Conservation (phyloP, 2,113 vertebrate species). For the Hirundichthys speculiger region DNA sequence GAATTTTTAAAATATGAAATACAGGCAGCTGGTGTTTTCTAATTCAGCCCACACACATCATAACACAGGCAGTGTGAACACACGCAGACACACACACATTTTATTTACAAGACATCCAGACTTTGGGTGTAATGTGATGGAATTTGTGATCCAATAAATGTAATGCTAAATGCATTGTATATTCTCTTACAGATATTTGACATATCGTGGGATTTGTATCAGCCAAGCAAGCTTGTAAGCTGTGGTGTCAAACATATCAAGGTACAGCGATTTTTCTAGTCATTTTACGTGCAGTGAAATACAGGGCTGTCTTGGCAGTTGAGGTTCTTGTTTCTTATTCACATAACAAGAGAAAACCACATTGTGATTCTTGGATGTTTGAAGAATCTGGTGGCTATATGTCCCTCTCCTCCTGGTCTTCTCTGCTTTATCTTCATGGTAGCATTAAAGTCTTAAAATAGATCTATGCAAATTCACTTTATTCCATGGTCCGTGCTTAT, state of each 20-base stretch:
- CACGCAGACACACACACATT: too few relatives aligned
- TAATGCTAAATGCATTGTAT: conserved; percentile 18
- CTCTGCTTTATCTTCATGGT: conserved; percentile 42
- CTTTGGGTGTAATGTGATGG: too few relatives aligned
- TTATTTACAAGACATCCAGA: too few relatives aligned
- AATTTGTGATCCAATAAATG: not conserved
- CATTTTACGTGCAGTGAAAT: conserved; percentile 6
- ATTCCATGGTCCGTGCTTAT: conserved; percentile 54
- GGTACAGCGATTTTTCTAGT: conserved; percentile 77
- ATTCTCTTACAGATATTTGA: conserved; percentile 89
- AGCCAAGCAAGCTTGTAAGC: conserved; percentile 95
- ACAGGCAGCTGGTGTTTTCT: too few relatives aligned
- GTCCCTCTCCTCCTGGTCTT: conserved; percentile 13
- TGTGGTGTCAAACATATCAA: conserved; percentile 98
- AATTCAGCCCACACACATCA: too few relatives aligned
- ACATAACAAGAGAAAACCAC: conserved; percentile 22
- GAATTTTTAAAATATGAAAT: conserved; percentile 69
- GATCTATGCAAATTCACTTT: conserved; percentile 69
- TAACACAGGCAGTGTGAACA: conserved; percentile 23
- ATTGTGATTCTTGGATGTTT: conserved; percentile 36
- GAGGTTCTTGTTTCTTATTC: too few relatives aligned
- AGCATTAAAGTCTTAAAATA: conserved; percentile 65
- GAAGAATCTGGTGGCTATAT: conserved; percentile 1
- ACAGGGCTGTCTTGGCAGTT: too few relatives aligned
- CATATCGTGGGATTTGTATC: conserved; percentile 97